Evolutionary conservation across 1,140 invertebrate species (phyloP), one percentile per base, ranked within the genome.

Genomic region (Portunus trituberculatus): DNA sequence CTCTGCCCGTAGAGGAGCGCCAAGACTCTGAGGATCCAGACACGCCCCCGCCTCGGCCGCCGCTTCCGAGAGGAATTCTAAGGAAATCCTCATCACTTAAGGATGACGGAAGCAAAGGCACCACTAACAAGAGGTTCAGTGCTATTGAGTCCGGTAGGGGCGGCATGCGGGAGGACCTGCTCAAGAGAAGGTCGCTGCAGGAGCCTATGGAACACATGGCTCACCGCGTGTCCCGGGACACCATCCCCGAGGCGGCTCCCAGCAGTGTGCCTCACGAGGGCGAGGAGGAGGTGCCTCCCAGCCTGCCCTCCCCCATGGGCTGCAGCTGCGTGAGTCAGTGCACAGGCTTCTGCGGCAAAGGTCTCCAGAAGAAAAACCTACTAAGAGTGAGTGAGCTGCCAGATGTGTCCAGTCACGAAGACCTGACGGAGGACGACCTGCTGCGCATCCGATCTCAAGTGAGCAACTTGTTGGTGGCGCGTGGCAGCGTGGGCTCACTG

Each of bases 21-120:
- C 96, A 95, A 93, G 90, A 46, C 91, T 96, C 25, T 14, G 93
- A 91, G 76, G 95, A 95, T 25, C 48, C 95, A 59, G 98, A 98
- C 96, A 97, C 97, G 32, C 97, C 97, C 32, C 98, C 98, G 29
- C 98, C 98, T 4, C 97, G 98, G 96, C 98, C 98, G 67, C 98
- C 98, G 7, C 97, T 98, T 95, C 98, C 98, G 8, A 97, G 98
- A 96, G 98, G 98, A 96, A 98, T 98, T 96, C 97, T 98, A 91
- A 97, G 98, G 52, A 98, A 96, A 46, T 91, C 96, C 29, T 95
- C 95, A 16, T 96, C 96, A 25, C 96, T 96, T 93, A 96, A 96
- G n/a, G 84, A 96, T 12, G 96, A 96, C 67, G 96, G 96, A 76
- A 95, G 87, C 96, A 97, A 97, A 96, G 97, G 96, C 82, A 67